These are phyloP conservation scores for Chaetophractus vellerosus DNA, from an alignment of 2,797 vertebrate genomes.

Conservation along the genomic window DNA sequence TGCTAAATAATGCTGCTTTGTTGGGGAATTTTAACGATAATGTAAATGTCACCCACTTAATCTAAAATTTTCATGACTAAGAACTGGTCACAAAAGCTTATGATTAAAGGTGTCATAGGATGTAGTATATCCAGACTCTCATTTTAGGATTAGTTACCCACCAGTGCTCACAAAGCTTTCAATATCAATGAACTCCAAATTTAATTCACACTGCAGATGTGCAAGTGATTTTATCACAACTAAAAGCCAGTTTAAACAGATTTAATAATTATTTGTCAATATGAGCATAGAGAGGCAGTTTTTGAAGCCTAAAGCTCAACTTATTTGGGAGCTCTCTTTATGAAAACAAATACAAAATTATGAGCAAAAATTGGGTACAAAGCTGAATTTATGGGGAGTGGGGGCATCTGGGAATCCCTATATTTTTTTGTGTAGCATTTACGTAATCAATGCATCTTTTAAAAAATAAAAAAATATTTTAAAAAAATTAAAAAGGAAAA, in stretches of 20 bases:
- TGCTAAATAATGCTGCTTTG: slow-evolving; percentile 8
- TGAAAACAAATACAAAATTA: not conserved
- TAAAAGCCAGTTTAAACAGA: slow-evolving; percentile 41
- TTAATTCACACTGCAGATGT: slow-evolving; percentile 10
- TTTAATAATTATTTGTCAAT: not conserved
- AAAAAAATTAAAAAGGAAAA: no score
- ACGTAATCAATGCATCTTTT: no score
- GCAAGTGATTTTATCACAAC: not conserved
- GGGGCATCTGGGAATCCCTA: no score
- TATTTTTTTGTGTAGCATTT: no score
- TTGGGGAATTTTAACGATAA: slow-evolving; percentile 30
- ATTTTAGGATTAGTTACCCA: slow-evolving; percentile 16
- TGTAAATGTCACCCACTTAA: slow-evolving; percentile 8
- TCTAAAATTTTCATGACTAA: slow-evolving; percentile 67
- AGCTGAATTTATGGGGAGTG: no score
- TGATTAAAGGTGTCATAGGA: not conserved
- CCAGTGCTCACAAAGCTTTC: not conserved
- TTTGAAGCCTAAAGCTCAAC: not conserved
- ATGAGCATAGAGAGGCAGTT: not conserved
- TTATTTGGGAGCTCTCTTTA: not conserved
- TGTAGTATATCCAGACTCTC: not conserved
- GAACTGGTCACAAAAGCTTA: not conserved
- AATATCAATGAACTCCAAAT: slow-evolving; percentile 21
- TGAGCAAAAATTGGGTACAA: not conserved
- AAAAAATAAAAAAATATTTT: no score